phyloP scores from a whole-genome alignment of 2,113 vertebrate genomes.

The Uropsilus gracilis region DNA sequence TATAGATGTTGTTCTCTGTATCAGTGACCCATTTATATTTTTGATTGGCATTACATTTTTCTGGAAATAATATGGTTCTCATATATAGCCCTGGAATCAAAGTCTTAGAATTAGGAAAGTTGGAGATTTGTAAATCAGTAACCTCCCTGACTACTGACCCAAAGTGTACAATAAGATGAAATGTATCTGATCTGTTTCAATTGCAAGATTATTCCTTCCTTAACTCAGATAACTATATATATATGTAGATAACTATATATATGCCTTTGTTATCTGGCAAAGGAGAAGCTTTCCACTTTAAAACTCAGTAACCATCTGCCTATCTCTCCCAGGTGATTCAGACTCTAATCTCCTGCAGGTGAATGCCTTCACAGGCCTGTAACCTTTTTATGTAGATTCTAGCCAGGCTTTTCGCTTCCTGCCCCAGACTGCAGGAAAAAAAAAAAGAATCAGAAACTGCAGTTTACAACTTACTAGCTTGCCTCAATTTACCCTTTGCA shows the following conservation, averaged over 20 bases:
- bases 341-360: too few species aligned
- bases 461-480: too few species aligned
- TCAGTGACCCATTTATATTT: conserved; percentile 9
- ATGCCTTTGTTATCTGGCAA: too few species aligned
- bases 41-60: neutral
- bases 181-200: neutral
- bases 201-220: neutral
- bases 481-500: too few species aligned
- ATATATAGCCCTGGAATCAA: neutral
- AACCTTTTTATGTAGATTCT: too few species aligned
- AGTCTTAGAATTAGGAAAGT: neutral
- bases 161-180: neutral
- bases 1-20: neutral
- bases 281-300: too few species aligned
- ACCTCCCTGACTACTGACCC: neutral
- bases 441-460: too few species aligned
- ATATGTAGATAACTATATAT: neutral
- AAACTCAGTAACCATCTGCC: too few species aligned
- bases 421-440: too few species aligned
- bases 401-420: too few species aligned
- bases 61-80: neutral
- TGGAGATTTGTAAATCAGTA: neutral
- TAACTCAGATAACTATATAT: neutral
- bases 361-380: too few species aligned
- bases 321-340: too few species aligned